phyloP scores from a whole-genome alignment of 2,113 vertebrate genomes.

The Prionailurus viverrinus region DNA sequence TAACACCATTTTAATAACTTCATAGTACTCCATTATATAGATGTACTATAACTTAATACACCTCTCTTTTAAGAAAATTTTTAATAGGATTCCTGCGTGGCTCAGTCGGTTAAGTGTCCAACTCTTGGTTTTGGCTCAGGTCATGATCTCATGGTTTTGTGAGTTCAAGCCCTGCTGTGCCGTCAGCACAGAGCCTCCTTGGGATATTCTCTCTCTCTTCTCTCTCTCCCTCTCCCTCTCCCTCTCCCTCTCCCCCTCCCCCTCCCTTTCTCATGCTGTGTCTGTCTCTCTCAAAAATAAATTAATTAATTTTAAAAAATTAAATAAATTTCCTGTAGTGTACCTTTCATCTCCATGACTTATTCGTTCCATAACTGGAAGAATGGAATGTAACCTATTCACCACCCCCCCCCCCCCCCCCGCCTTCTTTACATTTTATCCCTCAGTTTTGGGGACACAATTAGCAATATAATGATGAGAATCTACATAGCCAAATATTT shows the following conservation, averaged over 20 bases:
- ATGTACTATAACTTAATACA: background rate
- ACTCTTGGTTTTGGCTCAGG: no score
- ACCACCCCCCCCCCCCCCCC: rapidly evolving
- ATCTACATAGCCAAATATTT: background rate
- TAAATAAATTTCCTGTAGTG: background rate
- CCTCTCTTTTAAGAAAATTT: background rate
- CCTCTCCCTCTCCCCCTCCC: no score
- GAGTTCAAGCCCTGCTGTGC: no score
- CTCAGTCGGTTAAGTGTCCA: no score
- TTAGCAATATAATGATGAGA: background rate
- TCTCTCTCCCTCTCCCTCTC: no score
- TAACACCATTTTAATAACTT: background rate
- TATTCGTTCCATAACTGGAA: background rate
- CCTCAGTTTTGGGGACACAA: background rate
- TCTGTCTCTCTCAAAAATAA: no score
- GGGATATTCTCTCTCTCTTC: no score
- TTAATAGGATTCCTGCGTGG: background rate
- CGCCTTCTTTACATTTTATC: background rate
- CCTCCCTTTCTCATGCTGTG: no score
- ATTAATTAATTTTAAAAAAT: no score
- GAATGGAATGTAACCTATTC: background rate
- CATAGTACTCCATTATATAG: background rate
- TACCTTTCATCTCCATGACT: background rate
- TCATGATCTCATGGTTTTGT: no score
- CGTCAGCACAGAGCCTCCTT: no score